Evolutionary conservation across 2,888 invertebrate genomes (phyloP), one percentile per base, ranked within the genome.

Genomic region (Glyphotaelius pellucidus): DNA sequence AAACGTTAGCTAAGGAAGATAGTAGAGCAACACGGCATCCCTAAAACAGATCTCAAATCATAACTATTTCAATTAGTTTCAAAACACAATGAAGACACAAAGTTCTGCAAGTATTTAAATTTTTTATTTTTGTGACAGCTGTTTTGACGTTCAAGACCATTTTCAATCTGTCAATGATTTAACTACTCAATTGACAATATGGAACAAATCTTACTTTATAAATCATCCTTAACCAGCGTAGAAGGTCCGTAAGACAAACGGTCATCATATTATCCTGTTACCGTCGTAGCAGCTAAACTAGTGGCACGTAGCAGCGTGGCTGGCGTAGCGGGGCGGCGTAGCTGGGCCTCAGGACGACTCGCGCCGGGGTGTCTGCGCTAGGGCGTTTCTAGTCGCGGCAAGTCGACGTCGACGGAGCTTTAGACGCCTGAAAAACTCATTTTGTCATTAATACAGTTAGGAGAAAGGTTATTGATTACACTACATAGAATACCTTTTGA

Each of bases 351-450:
- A 32, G n/a, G 3, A 32, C 85, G 25, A 4, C 30, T 84, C 12
- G 47, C 67, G 87, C 87, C 87, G 67, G 11, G 32, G 67, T 15
- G 87, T 87, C 87, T 87, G 25, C 87, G 52, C 14, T 0, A 25
- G 52, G 87, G 87, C 87, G 87, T 38, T 42, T 38, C 14, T 31
- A 31, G 42, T 42, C 85, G 42, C 38, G 85, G 85, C 85, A 19
- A 31, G n/a, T 15, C 42, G 85, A 19, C 85, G 85, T 11, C 25
- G 19, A 14, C 32, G 15, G 31, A 67, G 31, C 81, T 0, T 3
- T 7, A 38, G 85, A 85, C 85, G 85, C 38, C 85, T 38, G 85
- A 85, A 84, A 85, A 32, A 31, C 19, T 81, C 12, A 15, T 32
- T 81, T 19, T 32, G 32, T 81, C 81, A 81, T 81, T 32, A 81